phyloP scores from a whole-genome alignment of 2,113 vertebrate species.

The Pachycephala philippinensis region DNA sequence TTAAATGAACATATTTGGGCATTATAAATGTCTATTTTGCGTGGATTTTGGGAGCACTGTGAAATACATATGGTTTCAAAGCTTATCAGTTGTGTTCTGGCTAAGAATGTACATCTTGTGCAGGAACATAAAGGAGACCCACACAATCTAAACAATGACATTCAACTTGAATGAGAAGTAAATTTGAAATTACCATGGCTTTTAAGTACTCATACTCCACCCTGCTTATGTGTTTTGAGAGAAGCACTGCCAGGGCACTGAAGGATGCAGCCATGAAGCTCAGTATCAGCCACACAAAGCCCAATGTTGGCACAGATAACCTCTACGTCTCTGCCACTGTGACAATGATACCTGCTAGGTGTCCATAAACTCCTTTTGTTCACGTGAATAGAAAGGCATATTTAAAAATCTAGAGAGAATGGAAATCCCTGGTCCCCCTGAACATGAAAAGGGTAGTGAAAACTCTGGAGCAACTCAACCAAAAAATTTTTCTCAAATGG shows the following conservation, averaged over 20 bases:
- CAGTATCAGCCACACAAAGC: not conserved
- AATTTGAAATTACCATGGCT: not conserved
- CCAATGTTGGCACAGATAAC: accelerated
- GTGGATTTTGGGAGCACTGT: not conserved
- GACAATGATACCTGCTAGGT: not conserved
- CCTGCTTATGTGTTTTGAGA: not conserved
- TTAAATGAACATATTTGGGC: not conserved
- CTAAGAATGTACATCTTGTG: not conserved
- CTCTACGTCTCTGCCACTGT: not conserved
- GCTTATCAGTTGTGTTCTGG: not conserved
- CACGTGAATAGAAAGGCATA: not conserved
- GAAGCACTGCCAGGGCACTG: not conserved
- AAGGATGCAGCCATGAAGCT: not conserved
- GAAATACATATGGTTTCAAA: not conserved
- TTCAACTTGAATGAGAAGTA: not conserved
- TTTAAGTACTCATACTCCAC: not conserved
- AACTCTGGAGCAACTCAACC: not conserved
- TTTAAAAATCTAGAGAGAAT: not conserved
- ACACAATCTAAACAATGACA: not conserved
- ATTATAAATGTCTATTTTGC: not conserved
- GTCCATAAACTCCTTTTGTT: not conserved
- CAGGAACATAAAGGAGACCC: not conserved
- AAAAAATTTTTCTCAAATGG: not conserved
- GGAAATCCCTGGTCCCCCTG: not conserved
- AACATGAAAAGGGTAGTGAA: not conserved